Evolutionary conservation across 92 coral and sea anemone species (phyloP).

Genomic region (Paramuricea clavata): DNA sequence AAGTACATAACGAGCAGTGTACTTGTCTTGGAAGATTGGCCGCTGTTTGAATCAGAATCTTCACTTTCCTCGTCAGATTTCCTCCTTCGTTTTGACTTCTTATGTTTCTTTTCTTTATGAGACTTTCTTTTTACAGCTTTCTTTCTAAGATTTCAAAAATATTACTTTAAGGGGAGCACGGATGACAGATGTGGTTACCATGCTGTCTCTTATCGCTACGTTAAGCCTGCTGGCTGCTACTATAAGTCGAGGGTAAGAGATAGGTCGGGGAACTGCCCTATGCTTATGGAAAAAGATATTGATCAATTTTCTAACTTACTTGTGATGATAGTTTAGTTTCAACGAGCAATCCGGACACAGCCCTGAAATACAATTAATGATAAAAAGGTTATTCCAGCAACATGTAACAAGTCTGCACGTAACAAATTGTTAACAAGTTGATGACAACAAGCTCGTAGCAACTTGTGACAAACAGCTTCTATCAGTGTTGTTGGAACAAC

Average conservation of each 20-base stretch:
- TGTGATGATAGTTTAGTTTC: constrained; percentile 8
- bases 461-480: too few species aligned
- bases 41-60: background rate
- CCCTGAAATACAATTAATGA: background rate
- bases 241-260: too few species aligned
- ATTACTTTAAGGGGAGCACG: background rate
- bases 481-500: too few species aligned
- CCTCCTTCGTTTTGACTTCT: background rate
- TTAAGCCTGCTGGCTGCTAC: too few species aligned
- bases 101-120: background rate
- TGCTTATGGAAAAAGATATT: too few species aligned
- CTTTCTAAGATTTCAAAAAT: constrained; percentile 1
- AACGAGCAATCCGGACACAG: background rate
- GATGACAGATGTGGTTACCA: too few species aligned
- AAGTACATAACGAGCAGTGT: background rate
- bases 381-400: too few species aligned
- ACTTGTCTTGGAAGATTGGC: background rate
- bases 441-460: too few species aligned
- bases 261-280: too few species aligned
- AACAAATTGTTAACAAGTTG: too few species aligned
- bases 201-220: too few species aligned
- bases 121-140: background rate
- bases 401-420: too few species aligned
- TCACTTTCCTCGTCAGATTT: constrained; percentile 2
- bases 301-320: background rate